phyloP scores from a whole-genome alignment of 2,797 vertebrate species.

The Liparis tanakae region DNA sequence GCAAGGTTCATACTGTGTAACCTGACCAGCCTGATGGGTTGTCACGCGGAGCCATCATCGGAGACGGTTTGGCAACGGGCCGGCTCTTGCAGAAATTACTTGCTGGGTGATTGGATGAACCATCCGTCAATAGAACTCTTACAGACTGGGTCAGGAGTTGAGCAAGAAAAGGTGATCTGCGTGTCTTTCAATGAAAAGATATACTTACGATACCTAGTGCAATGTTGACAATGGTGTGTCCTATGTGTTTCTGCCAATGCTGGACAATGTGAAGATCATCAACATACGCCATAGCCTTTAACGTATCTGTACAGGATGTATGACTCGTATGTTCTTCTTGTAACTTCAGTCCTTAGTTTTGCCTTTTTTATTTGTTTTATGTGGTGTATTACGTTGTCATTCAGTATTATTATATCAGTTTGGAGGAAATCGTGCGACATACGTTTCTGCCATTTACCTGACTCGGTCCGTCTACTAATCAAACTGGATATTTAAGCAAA shows the following conservation, averaged over 20 bases:
- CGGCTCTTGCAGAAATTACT: no score
- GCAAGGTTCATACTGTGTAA: background rate
- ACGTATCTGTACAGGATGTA: conserved; percentile 29
- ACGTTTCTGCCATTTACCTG: background rate
- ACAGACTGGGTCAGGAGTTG: no score
- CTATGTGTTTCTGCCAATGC: conserved; percentile 26
- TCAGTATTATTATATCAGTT: background rate
- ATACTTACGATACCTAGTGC: background rate
- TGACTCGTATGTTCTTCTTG: conserved; percentile 7
- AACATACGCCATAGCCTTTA: conserved; percentile 18
- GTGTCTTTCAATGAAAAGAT: background rate
- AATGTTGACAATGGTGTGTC: conserved; percentile 27
- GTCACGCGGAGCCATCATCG: background rate
- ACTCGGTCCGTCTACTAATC: background rate
- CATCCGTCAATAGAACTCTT: no score
- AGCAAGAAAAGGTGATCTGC: background rate
- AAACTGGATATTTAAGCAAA: conserved; percentile 21
- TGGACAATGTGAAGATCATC: conserved; percentile 36
- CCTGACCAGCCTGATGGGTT: background rate
- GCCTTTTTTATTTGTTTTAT: background rate
- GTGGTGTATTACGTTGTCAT: background rate
- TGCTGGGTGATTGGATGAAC: no score
- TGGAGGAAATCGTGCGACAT: conserved; percentile 1
- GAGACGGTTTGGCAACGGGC: background rate
- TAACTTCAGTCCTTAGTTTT: background rate